These are phyloP conservation scores for Podocnemis expansa DNA, from an alignment of 2,113 vertebrate species.

Conservation along the genomic window DNA sequence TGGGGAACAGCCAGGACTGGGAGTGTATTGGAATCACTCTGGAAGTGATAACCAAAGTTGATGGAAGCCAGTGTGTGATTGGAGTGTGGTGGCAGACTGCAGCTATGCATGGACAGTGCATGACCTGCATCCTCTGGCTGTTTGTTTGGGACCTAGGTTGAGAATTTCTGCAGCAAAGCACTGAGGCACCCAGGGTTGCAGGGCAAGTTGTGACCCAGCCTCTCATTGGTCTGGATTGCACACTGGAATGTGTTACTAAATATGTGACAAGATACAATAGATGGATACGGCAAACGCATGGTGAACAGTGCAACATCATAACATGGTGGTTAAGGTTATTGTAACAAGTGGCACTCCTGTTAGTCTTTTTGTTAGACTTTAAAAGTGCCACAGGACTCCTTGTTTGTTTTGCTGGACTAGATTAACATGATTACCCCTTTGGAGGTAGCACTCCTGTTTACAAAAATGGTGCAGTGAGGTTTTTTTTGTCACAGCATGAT, in stretches of 20 bases:
- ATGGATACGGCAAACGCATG: background rate
- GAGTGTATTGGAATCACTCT: background rate
- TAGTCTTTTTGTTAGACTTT: no score
- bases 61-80: background rate
- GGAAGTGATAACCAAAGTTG: background rate
- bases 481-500: background rate
- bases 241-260: background rate
- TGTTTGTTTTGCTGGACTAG: no score
- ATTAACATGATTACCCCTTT: no score
- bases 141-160: no score
- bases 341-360: no score
- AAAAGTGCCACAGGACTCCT: no score
- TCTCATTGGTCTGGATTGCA: no score
- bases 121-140: background rate
- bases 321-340: background rate
- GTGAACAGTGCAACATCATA: background rate
- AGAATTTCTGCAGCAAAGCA: no score
- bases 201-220: no score
- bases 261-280: background rate
- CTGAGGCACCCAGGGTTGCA: no score
- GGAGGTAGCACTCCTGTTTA: background rate
- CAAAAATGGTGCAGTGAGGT: background rate
- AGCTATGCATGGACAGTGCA: background rate
- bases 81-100: background rate
- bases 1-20: background rate